Evolutionary conservation across 2,888 invertebrate genomes (phyloP), one percentile per base, ranked within the genome.

Genomic region (Nineta flava): DNA sequence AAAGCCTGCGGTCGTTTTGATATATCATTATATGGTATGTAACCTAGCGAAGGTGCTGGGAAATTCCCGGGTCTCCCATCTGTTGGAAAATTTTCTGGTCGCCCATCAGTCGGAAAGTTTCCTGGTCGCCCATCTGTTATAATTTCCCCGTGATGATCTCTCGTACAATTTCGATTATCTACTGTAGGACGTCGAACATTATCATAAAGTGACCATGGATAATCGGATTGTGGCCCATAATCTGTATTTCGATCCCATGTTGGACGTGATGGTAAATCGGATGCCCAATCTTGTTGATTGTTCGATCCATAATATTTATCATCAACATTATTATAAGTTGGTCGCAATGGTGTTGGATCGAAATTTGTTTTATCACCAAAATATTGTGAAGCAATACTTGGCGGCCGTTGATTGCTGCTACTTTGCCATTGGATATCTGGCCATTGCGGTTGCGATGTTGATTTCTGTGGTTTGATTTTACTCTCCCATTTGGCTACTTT

Each of bases 401-500:
- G 9, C 7, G 13, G 26, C 45, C 50, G 38, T 46, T 26, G 50
- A 32, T 73, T 71, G 58, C 74, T 72, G 52, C 72, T 69, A 53
- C 73, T 73, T 15, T n/a, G 15, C 15, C n/a, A 13, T 6, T 38
- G 38, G 5, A 15, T 13, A 38, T 38, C 38, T 2, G 38, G 38
- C 38, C 38, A 38, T 13, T 15, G 38, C 2, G 26, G 26, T 7
- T 5, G 26, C 7, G 26, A 26, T 6, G 26, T 7, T 26, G 26
- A 26, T 38, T 7, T 7, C 6, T 7, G 81, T 16, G 73, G 71
- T 59, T 75, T 73, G 52, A 72, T 69, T 53, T 73, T 73, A 9
- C 73, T 68, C 60, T 83, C 80, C 86, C 85, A 86, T 63, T 84
- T 85, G 2, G 84, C 82, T 54, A 85, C 80, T 66, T 85, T 84